These are phyloP conservation scores for Endotricha flammealis DNA, from an alignment of 2,888 invertebrate genomes.

Conservation along the genomic window DNA sequence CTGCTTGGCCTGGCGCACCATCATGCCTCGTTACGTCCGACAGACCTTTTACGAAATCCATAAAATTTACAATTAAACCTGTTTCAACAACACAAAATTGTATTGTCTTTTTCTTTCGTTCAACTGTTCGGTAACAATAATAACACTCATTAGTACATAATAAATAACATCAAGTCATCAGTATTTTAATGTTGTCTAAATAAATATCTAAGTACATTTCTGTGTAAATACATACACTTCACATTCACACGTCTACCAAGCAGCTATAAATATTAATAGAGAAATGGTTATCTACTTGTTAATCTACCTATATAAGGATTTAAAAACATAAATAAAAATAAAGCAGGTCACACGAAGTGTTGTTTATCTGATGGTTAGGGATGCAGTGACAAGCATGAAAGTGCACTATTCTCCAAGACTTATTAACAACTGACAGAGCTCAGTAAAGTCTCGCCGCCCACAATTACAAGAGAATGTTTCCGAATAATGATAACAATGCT, in stretches of 20 bases:
- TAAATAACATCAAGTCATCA: too few species aligned
- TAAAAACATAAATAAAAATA: background rate
- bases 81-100: background rate
- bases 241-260: too few species aligned
- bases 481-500: constrained; percentile 74
- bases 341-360: too few species aligned
- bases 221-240: too few species aligned
- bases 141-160: too few species aligned
- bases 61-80: constrained; percentile 1
- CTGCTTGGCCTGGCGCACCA: constrained; percentile 26
- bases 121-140: too few species aligned
- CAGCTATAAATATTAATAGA: too few species aligned
- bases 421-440: constrained; percentile 39
- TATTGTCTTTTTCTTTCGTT: too few species aligned
- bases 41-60: constrained; percentile 1
- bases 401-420: constrained; percentile 30
- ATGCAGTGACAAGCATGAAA: constrained; percentile 45
- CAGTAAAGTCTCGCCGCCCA: constrained; percentile 32
- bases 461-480: constrained; percentile 60
- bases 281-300: too few species aligned
- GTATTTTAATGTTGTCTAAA: too few species aligned
- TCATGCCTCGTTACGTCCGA: constrained; percentile 39
- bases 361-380: constrained; percentile 3
- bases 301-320: too few species aligned
- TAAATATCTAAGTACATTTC: too few species aligned